Conservation (phyloP, 30 jellyfish, hydroid and myxozoan genomes). For the Turritopsis dohrnii region DNA sequence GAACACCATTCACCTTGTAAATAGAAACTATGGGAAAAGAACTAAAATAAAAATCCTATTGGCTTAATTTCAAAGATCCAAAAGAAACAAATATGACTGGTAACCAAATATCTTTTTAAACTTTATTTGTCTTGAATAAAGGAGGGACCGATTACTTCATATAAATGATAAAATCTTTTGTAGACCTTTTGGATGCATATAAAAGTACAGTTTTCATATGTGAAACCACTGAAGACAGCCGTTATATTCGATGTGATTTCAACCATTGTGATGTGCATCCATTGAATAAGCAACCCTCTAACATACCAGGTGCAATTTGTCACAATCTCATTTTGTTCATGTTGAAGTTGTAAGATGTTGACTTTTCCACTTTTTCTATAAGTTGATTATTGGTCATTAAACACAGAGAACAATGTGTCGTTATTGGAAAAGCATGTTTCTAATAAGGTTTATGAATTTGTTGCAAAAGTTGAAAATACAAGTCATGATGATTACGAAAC, state of each 20-base stretch:
- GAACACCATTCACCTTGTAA: too few species aligned
- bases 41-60: background rate
- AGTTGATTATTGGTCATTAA: slow-evolving; percentile 52
- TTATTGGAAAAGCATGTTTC: slow-evolving; percentile 54
- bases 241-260: slow-evolving; percentile 68
- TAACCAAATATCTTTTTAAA: background rate
- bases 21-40: background rate
- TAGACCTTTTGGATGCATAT: background rate
- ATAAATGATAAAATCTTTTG: too few species aligned
- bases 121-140: background rate
- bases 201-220: slow-evolving; percentile 69
- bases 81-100: background rate
- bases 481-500: slow-evolving; percentile 28
- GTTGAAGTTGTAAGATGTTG: background rate
- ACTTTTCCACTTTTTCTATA: slow-evolving; percentile 7
- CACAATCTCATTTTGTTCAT: background rate
- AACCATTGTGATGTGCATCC: slow-evolving; percentile 38
- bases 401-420: slow-evolving; percentile 49
- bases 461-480: slow-evolving; percentile 23
- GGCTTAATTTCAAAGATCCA: background rate
- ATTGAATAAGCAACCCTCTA: background rate
- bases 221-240: slow-evolving; percentile 55
- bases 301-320: slow-evolving; percentile 12
- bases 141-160: background rate
- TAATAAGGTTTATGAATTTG: slow-evolving; percentile 32